Evolutionary conservation across 2,888 invertebrate genomes (phyloP).

Genomic region (Dastarcus helophoroides): DNA sequence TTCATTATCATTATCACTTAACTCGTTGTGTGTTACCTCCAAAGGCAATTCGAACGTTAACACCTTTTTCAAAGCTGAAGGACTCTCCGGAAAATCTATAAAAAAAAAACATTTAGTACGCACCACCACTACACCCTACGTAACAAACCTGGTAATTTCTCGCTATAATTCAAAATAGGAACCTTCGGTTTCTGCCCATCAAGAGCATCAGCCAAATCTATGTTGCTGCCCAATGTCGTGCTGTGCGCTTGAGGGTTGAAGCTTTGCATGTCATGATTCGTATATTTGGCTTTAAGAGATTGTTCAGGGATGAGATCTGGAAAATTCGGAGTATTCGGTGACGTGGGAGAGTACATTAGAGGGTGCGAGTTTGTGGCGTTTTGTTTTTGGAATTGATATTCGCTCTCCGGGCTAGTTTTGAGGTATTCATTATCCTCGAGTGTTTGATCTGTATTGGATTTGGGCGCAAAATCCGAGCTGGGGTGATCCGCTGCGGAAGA

Average conservation of each 20-base stretch:
- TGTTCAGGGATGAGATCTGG: conserved; percentile 35
- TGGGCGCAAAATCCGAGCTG: no score
- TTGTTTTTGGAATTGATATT: conserved; percentile 3
- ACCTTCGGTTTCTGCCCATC: no score
- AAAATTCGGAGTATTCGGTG: conserved; percentile 31
- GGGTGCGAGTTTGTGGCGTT: conserved; percentile 37
- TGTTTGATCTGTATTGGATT: no score
- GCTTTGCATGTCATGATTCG: conserved; percentile 21
- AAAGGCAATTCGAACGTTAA: conserved; percentile 45
- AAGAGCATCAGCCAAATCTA: conserved; percentile 19
- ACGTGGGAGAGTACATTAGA: conserved; percentile 31
- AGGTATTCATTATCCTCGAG: no score
- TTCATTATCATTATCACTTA: conserved; percentile 40
- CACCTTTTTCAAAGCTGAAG: conserved; percentile 42
- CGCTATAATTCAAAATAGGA: conserved; percentile 22
- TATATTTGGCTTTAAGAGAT: no score
- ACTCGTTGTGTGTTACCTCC: conserved; percentile 37
- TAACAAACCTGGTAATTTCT: conserved; percentile 26
- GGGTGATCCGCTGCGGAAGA: no score
- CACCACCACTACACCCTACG: background rate
- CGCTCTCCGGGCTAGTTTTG: no score
- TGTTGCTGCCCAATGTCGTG: conserved; percentile 19
- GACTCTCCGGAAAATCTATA: conserved; percentile 45
- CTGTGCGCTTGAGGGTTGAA: conserved; percentile 31
- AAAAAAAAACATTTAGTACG: conserved; percentile 2